These are phyloP conservation scores for Falco biarmicus DNA, from an alignment of 2,797 vertebrate species.

Conservation along the genomic window DNA sequence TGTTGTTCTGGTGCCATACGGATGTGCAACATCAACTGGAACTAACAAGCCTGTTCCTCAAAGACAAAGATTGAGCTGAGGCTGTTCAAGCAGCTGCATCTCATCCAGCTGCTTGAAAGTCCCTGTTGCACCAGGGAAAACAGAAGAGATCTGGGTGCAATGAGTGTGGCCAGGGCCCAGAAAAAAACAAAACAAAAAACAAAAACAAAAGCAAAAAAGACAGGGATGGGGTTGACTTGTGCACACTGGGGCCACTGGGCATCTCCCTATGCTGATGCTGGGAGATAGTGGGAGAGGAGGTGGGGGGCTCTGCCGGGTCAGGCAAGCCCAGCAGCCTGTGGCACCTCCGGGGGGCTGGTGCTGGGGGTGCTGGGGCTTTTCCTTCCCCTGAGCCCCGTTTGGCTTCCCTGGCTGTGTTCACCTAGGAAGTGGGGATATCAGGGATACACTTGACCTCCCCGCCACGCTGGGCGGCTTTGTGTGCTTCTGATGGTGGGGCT, in stretches of 20 bases:
- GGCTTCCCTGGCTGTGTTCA: background rate
- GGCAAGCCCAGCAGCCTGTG: background rate
- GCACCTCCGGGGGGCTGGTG: no score
- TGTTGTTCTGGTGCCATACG: background rate
- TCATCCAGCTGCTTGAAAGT: background rate
- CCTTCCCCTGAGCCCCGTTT: background rate
- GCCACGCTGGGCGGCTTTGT: background rate
- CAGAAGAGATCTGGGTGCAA: background rate
- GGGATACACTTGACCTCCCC: background rate
- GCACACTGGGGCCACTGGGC: rapidly evolving
- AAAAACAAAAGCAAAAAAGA: no score
- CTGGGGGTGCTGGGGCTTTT: no score
- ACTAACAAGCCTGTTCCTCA: background rate
- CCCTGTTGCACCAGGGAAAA: background rate
- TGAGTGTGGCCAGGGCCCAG: background rate
- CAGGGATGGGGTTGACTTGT: background rate
- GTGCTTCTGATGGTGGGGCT: background rate
- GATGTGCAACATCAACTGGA: slow-evolving; percentile 31
- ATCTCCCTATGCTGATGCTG: rapidly evolving
- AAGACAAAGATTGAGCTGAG: background rate
- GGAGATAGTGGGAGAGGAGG: background rate
- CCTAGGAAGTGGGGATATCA: rapidly evolving
- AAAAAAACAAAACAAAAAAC: background rate
- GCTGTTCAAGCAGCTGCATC: slow-evolving; percentile 20
- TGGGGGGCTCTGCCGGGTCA: background rate